Evolutionary conservation across 1,140 invertebrate species (phyloP), one percentile per base, ranked within the genome.

Genomic region (Seison nebaliae): DNA sequence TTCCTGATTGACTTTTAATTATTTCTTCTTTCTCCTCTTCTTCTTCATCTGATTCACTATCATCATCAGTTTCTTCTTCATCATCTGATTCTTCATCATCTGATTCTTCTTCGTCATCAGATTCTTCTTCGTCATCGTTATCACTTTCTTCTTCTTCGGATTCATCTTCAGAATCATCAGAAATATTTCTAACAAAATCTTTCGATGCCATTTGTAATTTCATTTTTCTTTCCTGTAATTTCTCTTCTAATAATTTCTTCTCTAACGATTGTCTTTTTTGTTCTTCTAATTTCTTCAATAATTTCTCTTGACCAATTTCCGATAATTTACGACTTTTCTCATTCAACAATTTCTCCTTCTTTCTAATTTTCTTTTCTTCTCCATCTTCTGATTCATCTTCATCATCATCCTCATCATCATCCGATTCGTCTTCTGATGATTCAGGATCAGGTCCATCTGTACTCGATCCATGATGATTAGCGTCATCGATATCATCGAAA

Each of bases 401-500:
- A 11, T 36, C 33, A 24, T 33, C 32, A 1, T 37, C 20, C 16
- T 34, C 14, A 43, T 45, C 21, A 11, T 45, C 38, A 12, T 45
- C 43, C 17, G 34, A 29, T 18, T 31, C 42, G 23, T 44, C 35
- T 5, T 43, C 36, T 33, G 35, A 36, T 7, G 38, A 37, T 11
- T 49, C 42, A 9, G 12, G 20, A 20, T 31, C 31, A 38, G 29
- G 17, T 31, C 48, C 51, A 36, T 49, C 52, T 17, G 46, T 44
- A n/a, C n/a, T n/a, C n/a, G n/a, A n/a, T n/a, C n/a, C n/a, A n/a
- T n/a, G n/a, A n/a, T n/a, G n/a, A 44, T 49, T 52, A 14, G 52
- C 51, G 34, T 52, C 49, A 11, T 45, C 38, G 32, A 53, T 60
- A 4, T 63, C 66, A 46, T 66, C 66, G 47, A 67, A 68, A 6